Base-by-base conservation (phyloP, 2,113 vertebrate species). In the Eptesicus fuscus region DNA sequence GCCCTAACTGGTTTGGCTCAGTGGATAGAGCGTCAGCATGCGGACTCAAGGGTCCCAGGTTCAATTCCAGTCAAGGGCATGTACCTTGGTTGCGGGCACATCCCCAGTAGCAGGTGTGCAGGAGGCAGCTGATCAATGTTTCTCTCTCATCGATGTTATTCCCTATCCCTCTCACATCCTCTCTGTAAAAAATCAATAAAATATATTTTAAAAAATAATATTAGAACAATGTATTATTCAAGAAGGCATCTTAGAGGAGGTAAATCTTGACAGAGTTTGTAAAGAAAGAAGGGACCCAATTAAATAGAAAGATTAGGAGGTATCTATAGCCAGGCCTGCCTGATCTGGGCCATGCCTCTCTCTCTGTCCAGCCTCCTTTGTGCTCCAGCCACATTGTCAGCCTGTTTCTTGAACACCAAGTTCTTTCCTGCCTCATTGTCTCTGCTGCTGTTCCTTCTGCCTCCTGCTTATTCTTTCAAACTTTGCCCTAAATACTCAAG, bases 261-360 rank as follows among this genome's bases (percentile, higher is more conserved):
- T 82, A 85, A 92, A 87, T 70, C 35, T 83, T 87, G 30, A 90
- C 42, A 73, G 35, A 88, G 28, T 74, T 83, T 86, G n/a, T n/a
- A 59, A 88, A 88, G 59, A 18, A 63, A 76, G 40, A 86, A 88
- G 14, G 40, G 9, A 70, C 17, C 30, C 30, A 59, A 30, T 74
- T 59, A 70, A 40, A 67, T 73, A 82, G 42, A 40, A 90, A 79
- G 76, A 76, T 69, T 11, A 65, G 30, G 14, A 53, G 14, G 44
- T 49, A 2, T 32, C 17, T 17, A 8, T 11, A 80, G 18, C 53
- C 51, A 70, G 23, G 63, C 18, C 14, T 49, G 14, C 49, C 28
- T 63, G 56, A 44, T 20, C 7, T 9, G 71, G 32, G 30, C 32
- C n/a, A 32, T 23, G 2, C 37, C 37, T 49, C 1, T 30, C 37